A percentile compares a stretch with the other conserved stretches of the same genome.
Evolutionary conservation across 2,797 vertebrate species (phyloP).

Genomic region (Xenopus petersii): DNA sequence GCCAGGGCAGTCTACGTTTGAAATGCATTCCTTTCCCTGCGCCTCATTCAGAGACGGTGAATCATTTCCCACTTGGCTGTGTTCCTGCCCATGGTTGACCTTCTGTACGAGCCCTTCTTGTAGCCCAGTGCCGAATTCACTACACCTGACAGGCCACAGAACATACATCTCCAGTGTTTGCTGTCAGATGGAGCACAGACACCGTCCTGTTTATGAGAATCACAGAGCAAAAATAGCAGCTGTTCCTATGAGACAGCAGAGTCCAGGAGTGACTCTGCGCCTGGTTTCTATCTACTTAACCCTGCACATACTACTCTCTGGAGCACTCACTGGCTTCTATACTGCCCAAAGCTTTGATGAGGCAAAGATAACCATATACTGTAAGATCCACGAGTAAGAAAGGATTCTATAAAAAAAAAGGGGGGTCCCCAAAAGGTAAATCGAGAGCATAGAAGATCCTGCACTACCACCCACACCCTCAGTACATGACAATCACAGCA

Average conservation of each 20-base stretch:
- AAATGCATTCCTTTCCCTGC: slow-evolving; percentile 56
- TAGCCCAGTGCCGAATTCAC: slow-evolving; percentile 52
- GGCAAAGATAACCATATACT: too few relatives aligned
- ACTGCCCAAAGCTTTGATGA: too few relatives aligned
- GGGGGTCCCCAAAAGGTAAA: too few relatives aligned
- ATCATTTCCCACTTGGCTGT: slow-evolving; percentile 73
- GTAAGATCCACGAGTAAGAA: too few relatives aligned
- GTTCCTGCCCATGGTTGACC: slow-evolving; percentile 60
- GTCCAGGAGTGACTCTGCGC: too few relatives aligned
- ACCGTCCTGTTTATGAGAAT: slow-evolving; percentile 60
- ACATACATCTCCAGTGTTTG: slow-evolving; percentile 20
- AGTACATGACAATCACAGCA: too few relatives aligned
- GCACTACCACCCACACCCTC: too few relatives aligned
- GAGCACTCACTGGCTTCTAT: too few relatives aligned
- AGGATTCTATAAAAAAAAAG: too few relatives aligned
- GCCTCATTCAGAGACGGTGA: slow-evolving; percentile 73
- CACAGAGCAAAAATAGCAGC: slow-evolving; percentile 11
- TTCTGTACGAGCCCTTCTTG: slow-evolving; percentile 55
- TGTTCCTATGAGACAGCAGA: neutral
- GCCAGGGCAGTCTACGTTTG: neutral
- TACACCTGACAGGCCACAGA: slow-evolving; percentile 59
- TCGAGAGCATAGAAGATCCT: too few relatives aligned
- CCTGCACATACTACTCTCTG: too few relatives aligned
- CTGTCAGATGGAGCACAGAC: slow-evolving; percentile 60
- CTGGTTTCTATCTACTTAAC: too few relatives aligned